Base-by-base conservation (phyloP, 2,797 vertebrate genomes). In the Hypotaenidia philippensis region DNA sequence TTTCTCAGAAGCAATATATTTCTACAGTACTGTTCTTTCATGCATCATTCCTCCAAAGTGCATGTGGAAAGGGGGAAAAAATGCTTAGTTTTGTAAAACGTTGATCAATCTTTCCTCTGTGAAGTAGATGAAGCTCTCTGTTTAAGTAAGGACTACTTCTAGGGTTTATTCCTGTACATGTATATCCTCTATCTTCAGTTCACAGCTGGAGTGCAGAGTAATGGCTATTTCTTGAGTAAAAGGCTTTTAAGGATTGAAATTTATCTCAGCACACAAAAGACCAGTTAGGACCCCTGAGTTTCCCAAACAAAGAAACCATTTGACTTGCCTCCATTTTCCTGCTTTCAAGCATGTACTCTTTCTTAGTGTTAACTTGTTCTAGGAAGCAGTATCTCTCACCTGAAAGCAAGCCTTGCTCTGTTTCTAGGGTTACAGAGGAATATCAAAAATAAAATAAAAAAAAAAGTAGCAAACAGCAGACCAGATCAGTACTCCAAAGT, bases 351-450 rank as follows among this genome's bases (percentile, higher is more conserved):
- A 61, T n/a, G 5, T 45, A 31, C 56, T 65, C 11, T 53, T 85
- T 71, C 64, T 69, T 66, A 69, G 21, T 11, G 4, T 59, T 88
- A 80, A 40, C 47, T 68, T 90, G 34, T 52, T 79, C 25, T 22
- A 82, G 59, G 15, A 92, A 87, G 36, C n/a, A 69, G 4, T 25
- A 20, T 36, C 81, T 95, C 80, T 85, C 91, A 40, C 38, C 61
- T 90, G 79, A 90, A 88, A 95, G 32, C 8, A 49, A 69, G 21
- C 9, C 13, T 86, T 88, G 25, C 45, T 87, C 72, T 74, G 55
- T 93, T 95, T 95, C 88, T 91, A 78, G 32, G 47, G 50, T 87
- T 91, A 85, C 31, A 83, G 36, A 69, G 4, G 4, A 87, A 45
- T 64, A 74, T 32, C 11, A 0, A 25, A n/a, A 53, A 13, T 0